These are phyloP conservation scores for Onychostoma macrolepis DNA, from an alignment of 2,113 vertebrate genomes.

Conservation along the genomic window DNA sequence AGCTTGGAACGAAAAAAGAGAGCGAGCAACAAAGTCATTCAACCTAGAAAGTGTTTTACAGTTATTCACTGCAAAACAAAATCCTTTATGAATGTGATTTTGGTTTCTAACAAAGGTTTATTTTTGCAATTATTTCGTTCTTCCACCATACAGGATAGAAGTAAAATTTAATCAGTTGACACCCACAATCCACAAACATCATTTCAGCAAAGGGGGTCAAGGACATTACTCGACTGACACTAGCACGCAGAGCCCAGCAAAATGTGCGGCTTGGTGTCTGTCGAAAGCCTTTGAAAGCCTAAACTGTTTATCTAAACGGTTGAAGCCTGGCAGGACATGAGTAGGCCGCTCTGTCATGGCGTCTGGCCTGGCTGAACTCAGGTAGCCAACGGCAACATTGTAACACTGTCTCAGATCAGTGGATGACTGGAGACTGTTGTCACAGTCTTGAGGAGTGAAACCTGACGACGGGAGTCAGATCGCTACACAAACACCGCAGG, in stretches of 20 bases:
- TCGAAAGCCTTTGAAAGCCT: constrained; percentile 67
- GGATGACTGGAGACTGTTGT: constrained; percentile 40
- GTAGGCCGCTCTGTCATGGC: constrained; percentile 49
- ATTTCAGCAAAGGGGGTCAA: constrained; percentile 31
- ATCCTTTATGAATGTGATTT: constrained; percentile 39
- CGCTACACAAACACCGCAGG: constrained; percentile 51
- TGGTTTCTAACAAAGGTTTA: constrained; percentile 35
- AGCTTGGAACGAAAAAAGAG: constrained; percentile 23
- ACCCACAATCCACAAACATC: constrained; percentile 15
- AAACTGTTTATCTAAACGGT: constrained; percentile 72
- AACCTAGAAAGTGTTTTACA: constrained; percentile 22
- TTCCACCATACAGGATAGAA: constrained; percentile 2
- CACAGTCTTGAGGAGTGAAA: constrained; percentile 44
- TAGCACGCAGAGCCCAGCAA: constrained; percentile 8
- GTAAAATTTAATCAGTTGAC: constrained; percentile 10
- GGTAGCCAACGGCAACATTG: constrained; percentile 71
- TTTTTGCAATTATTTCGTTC: constrained; percentile 34
- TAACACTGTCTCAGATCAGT: constrained; percentile 37
- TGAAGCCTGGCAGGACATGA: constrained; percentile 66
- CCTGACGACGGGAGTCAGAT: constrained; percentile 56
- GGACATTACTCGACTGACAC: constrained; percentile 1
- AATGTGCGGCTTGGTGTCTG: constrained; percentile 64
- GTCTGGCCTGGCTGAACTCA: constrained; percentile 62
- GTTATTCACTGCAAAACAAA: constrained; percentile 20
- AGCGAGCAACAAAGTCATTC: constrained; percentile 33